phyloP scores from a whole-genome alignment of 2,797 vertebrate genomes.

The Sebastes goodei region DNA sequence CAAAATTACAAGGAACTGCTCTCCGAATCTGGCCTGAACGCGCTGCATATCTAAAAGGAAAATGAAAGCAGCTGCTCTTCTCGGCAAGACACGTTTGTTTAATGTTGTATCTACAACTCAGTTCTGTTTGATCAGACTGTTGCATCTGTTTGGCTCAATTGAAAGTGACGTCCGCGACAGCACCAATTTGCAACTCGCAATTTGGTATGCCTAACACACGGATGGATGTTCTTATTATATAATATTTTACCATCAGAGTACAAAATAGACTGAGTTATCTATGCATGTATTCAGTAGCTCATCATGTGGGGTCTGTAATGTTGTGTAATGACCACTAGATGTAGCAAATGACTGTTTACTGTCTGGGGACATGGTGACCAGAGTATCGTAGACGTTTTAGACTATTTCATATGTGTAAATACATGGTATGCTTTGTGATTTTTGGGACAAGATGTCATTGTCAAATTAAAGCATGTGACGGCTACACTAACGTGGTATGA shows the following conservation, averaged over 20 bases:
- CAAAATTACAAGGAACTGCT: conserved; percentile 74
- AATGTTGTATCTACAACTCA: neutral
- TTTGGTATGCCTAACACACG: neutral
- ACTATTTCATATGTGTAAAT: neutral
- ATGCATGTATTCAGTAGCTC: conserved; percentile 1
- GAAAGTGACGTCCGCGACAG: neutral
- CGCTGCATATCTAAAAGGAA: conserved; percentile 64
- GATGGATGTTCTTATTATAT: neutral
- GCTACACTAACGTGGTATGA: neutral
- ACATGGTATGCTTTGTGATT: neutral
- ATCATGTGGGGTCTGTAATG: conserved; percentile 57
- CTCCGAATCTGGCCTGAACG: conserved; percentile 78
- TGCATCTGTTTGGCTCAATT: neutral
- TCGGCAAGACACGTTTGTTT: conserved; percentile 7
- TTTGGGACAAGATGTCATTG: neutral
- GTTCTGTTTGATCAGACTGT: neutral
- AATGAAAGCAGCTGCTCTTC: neutral
- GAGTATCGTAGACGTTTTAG: neutral
- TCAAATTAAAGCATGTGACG: neutral
- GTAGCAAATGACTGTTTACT: conserved; percentile 61
- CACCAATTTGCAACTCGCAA: neutral
- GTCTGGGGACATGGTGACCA: neutral
- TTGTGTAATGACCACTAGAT: conserved; percentile 70
- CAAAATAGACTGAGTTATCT: neutral
- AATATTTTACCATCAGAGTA: conserved; percentile 8